Evolutionary conservation across 2,113 vertebrate genomes (phyloP), one percentile per base, ranked within the genome.

Genomic region (Micronycteris hirsuta): DNA sequence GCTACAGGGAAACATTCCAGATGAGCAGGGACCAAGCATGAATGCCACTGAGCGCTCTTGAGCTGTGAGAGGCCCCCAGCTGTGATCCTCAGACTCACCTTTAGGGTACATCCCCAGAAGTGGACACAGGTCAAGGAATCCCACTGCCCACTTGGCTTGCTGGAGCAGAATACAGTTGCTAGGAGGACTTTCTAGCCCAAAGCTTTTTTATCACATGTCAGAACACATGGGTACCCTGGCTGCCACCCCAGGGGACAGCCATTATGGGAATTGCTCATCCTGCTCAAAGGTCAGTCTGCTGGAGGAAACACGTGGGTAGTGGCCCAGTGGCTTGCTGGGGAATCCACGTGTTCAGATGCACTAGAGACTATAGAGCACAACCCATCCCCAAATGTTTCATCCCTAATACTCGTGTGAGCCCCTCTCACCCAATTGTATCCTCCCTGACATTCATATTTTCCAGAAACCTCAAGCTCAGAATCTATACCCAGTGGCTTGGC

Each of bases 241-340:
- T 95, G 17, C 81, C 70, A 47, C 88, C 33, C 31, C 41, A 70
- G 77, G 88, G 80, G 28, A 91, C 67, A 92, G 33, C 43, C 36
- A 41, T 77, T 85, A 41, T 2, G 73, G 56, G 83, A 73, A 63
- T n/a, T 81, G 33, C 20, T 93, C 58, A n/a, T 92, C 67, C 65
- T 78, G 20, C 41, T 47, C 11, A 33, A 96, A 97, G 95, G 96
- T 92, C 96, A 94, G 36, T 28, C 41, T 73, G 85, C 88, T 58
- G 14, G 67, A 95, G 83, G 95, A 68, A 68, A 43, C 33, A 31
- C 1, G 10, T 2, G 4, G 74, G 81, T 80, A 71, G 76, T 31
- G 28, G 58, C 20, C 77, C 86, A 82, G 38, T 4, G 17, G 47
- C 61, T 73, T 26, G 1, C 84, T 85, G 63, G 83, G 61, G 22